Evolutionary conservation across 2,888 invertebrate species (phyloP), one percentile per base, ranked within the genome.

Genomic region (Dasypolia templi): DNA sequence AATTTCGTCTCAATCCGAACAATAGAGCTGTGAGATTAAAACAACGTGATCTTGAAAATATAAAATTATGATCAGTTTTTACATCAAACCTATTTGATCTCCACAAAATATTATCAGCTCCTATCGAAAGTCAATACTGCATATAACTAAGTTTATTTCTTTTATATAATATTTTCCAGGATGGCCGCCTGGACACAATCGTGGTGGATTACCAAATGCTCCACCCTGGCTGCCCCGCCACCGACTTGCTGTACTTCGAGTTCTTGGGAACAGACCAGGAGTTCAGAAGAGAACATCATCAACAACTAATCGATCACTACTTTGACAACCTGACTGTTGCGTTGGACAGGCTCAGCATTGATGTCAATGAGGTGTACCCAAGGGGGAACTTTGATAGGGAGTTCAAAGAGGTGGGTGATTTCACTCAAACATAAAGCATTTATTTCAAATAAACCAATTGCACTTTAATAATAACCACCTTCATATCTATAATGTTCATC

Each of bases 161-260:
- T 71, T 49, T 4, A 3, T 78, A 59, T 3, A 19, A 0, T 19
- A 51, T 51, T 62, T 86, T 87, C 42, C 84, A 90, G 90, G 81
- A 89, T 22, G 87, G 82, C 26, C 75, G 68, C 11, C 11, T 91
- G 1, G 83, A 89, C 2, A 77, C 89, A 0, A 84, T 91, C 1
- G 87, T 87, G 3, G 83, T 93, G 39, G 94, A 94, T 81, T 92
- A 89, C 76, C 94, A 94, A 72, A 91, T 92, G 0, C 66, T 93
- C 1, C 90, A 89, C 79, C 44, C 88, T 0, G 92, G 92, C 2
- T 85, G 89, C 39, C 90, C 90, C 0, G 84, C 83, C 5, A 69
- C 76, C 0, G 94, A 94, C 83, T 87, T 94, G 22, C 49, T 93
- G 7, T 93, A 92, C 87, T 88, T 94, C 72, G 84, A 92, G 69